Percentiles rank a stretch among this genome's conserved stretches.
Conservation (phyloP, 2,113 vertebrate species). For the Parus major region DNA sequence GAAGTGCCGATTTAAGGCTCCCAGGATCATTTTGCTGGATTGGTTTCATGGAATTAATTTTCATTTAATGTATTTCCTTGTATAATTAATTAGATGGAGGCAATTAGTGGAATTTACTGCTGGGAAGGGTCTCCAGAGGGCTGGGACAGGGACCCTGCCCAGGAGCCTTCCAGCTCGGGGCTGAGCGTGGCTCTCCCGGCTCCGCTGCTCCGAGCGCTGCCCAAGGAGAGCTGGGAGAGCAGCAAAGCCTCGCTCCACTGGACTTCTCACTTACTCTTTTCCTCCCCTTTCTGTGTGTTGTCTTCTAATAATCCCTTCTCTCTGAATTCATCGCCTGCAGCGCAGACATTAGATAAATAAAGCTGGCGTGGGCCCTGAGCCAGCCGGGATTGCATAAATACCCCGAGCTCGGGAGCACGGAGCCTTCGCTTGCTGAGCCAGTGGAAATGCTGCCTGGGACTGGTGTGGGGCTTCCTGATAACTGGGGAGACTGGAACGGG, state of each 20-base stretch:
- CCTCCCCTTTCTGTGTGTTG: conserved; percentile 12
- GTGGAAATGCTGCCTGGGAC: neutral
- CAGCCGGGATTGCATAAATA: conserved; percentile 55
- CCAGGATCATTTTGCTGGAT: neutral
- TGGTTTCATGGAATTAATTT: neutral
- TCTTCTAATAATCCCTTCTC: conserved; percentile 61
- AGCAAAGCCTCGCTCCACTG: neutral
- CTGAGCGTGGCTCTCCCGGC: accelerated
- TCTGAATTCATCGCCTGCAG: conserved; percentile 56
- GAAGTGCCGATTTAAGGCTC: conserved; percentile 24
- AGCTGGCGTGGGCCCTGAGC: conserved; percentile 23
- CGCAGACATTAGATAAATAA: conserved; percentile 68
- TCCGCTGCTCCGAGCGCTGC: accelerated
- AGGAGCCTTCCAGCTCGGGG: neutral
- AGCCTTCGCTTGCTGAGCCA: conserved; percentile 17
- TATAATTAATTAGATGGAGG: neutral
- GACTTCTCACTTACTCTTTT: conserved; percentile 10
- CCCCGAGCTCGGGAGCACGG: conserved; percentile 21
- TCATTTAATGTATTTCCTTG: neutral
- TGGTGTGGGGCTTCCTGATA: neutral
- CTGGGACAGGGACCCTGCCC: neutral
- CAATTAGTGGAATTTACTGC: neutral
- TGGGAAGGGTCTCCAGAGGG: neutral
- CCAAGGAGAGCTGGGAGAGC: neutral
- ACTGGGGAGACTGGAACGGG: neutral